phyloP scores from a whole-genome alignment of 2,888 invertebrate genomes.

The Patella depressa region DNA sequence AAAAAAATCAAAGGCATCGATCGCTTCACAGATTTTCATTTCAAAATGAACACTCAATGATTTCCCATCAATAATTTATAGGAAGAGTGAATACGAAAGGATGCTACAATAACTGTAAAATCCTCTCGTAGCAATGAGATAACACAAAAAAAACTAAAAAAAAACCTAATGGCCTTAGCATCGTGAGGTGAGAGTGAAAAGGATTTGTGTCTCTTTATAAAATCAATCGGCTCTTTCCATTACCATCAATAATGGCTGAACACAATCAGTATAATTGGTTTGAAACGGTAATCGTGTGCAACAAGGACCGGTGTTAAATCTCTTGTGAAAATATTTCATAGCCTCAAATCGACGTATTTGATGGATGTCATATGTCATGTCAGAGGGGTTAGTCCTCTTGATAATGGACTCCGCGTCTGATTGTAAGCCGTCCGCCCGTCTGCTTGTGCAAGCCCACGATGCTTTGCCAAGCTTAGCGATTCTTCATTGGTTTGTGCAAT shows the following conservation, averaged over 20 bases:
- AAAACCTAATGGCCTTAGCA: too few species aligned
- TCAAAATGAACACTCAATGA: too few species aligned
- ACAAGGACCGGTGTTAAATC: neutral
- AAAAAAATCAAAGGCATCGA: too few species aligned
- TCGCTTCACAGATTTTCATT: too few species aligned
- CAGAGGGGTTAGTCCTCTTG: neutral
- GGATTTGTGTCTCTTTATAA: neutral
- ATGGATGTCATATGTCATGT: conserved; percentile 10
- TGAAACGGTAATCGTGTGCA: neutral
- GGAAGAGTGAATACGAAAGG: too few species aligned
- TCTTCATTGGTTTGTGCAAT: neutral
- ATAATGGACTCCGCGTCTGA: neutral
- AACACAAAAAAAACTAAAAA: too few species aligned
- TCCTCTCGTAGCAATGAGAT: too few species aligned
- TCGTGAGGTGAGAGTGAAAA: too few species aligned
- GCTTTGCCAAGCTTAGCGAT: neutral
- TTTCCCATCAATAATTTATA: too few species aligned
- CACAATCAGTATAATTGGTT: neutral
- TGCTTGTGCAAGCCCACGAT: neutral
- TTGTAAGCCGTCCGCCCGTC: neutral
- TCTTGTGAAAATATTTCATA: conserved; percentile 4
- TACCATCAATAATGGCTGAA: conserved; percentile 3
- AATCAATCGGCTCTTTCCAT: conserved; percentile 3
- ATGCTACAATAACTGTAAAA: too few species aligned
- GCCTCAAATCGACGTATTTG: neutral